Percentiles rank a stretch among this genome's conserved stretches.
Conservation (phyloP, 2,797 vertebrate species). For the Cossypha caffra region DNA sequence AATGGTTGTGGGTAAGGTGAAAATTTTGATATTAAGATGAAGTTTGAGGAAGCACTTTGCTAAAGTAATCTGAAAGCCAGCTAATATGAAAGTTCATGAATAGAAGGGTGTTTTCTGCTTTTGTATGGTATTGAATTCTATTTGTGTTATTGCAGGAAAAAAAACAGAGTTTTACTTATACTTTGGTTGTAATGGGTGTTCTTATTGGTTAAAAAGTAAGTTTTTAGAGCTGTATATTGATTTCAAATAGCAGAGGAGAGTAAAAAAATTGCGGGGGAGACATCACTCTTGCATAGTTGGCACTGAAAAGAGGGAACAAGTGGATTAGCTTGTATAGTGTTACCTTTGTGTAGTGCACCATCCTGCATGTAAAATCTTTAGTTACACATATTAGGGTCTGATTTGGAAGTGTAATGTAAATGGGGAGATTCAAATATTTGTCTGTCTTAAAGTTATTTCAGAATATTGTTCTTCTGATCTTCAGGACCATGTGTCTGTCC, state of each 20-base stretch:
- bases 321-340: background rate
- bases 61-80: background rate
- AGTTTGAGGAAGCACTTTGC: background rate
- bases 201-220: background rate
- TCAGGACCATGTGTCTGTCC: background rate
- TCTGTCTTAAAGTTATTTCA: background rate
- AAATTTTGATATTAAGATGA: background rate
- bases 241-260: background rate
- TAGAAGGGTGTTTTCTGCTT: background rate
- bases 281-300: background rate
- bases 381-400: background rate
- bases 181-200: background rate
- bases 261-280: background rate
- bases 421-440: background rate
- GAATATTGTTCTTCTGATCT: background rate
- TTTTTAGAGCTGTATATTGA: background rate
- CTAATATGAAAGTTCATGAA: background rate
- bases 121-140: background rate
- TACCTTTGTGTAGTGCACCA: background rate
- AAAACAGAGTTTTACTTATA: background rate
- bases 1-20: background rate
- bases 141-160: background rate
- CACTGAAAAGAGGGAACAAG: background rate
- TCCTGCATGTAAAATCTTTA: background rate
- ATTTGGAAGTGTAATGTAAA: background rate